These are phyloP conservation scores for Peromyscus aztecus DNA, from an alignment of 2,797 vertebrate species.

Conservation along the genomic window DNA sequence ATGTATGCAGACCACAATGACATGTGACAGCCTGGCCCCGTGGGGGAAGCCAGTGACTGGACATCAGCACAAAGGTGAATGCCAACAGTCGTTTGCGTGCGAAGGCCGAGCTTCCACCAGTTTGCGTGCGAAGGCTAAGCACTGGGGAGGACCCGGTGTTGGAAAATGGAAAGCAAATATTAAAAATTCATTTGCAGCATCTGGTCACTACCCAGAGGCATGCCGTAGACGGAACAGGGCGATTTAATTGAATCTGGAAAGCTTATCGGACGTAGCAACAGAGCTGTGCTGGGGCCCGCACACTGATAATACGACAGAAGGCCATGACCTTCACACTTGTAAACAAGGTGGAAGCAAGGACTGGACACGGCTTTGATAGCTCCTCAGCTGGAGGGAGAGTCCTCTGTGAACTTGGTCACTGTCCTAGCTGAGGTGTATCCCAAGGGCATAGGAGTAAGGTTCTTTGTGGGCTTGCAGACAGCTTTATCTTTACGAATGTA, in stretches of 20 bases:
- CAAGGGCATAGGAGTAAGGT: background rate
- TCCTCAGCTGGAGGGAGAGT: background rate
- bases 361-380: conserved; percentile 18
- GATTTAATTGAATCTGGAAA: conserved; percentile 37
- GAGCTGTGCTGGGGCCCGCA: background rate
- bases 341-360: background rate
- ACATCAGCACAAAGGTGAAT: background rate
- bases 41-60: background rate
- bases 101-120: background rate
- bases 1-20: background rate
- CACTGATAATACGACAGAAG: background rate
- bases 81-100: conserved; percentile 45
- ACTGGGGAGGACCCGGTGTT: background rate
- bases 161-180: conserved; percentile 69
- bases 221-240: conserved; percentile 16
- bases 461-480: background rate
- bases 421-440: background rate
- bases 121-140: conserved; percentile 63
- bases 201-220: conserved; percentile 39
- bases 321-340: conserved; percentile 7
- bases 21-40: background rate
- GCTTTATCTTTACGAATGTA: conserved; percentile 30
- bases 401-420: background rate
- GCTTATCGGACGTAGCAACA: background rate
- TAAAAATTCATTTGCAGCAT: conserved; percentile 76